A percentile compares a stretch with the other conserved stretches of the same genome.
phyloP scores from a whole-genome alignment of 2,113 vertebrate species.

The Callithrix jacchus region DNA sequence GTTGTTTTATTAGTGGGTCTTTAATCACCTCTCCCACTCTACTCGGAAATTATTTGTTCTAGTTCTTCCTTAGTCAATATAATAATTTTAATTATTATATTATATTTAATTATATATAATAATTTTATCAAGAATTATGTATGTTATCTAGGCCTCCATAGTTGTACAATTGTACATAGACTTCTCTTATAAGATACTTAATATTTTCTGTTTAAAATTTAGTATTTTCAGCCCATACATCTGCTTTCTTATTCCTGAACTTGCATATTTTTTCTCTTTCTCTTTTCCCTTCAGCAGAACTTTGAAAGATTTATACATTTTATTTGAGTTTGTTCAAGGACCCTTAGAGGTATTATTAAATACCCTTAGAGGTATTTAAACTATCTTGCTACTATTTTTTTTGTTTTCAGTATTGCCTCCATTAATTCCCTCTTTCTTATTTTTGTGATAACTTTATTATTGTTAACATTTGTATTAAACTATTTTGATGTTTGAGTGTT shows the following conservation, averaged over 20 bases:
- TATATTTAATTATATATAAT: no score
- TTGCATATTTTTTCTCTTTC: neutral
- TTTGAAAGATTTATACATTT: slow-evolving; percentile 13
- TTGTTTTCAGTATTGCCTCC: neutral
- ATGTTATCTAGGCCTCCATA: neutral
- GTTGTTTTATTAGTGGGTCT: neutral
- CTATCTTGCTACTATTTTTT: neutral
- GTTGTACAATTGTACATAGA: neutral
- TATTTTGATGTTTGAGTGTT: neutral
- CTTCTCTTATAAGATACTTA: neutral
- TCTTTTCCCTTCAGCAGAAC: neutral
- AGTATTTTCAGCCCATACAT: neutral
- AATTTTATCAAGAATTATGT: neutral
- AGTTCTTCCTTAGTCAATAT: neutral
- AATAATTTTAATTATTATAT: neutral
- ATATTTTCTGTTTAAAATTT: neutral
- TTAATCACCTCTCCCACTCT: neutral
- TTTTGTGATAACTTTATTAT: neutral
- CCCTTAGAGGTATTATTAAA: neutral
- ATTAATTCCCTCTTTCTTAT: neutral
- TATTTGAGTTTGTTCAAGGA: neutral
- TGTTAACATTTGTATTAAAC: neutral
- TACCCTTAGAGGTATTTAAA: neutral
- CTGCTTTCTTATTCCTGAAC: neutral
- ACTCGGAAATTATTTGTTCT: neutral